Evolutionary conservation across 2,113 vertebrate genomes (phyloP).

Genomic region (Atherinomorus stipes): DNA sequence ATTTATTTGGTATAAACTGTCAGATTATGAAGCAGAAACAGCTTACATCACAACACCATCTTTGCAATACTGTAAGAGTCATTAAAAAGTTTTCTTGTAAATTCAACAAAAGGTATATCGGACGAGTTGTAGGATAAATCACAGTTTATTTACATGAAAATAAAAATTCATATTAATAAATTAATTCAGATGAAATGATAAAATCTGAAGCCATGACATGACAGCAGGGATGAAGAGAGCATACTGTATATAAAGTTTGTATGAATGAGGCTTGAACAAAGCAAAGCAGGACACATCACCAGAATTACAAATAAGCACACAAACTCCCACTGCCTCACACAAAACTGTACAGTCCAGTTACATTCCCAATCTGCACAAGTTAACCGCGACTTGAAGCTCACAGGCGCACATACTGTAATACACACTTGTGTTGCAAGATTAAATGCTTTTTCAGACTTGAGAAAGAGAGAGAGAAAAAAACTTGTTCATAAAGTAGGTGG

Average conservation of each 20-base stretch:
- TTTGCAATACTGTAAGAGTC: conserved; percentile 31
- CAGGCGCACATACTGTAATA: neutral
- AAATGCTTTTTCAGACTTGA: conserved; percentile 30
- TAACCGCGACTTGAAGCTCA: conserved; percentile 19
- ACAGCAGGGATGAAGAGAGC: conserved; percentile 28
- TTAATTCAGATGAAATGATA: conserved; percentile 50
- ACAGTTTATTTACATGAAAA: conserved; percentile 42
- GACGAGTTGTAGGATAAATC: conserved; percentile 41
- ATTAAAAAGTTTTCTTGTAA: conserved; percentile 58
- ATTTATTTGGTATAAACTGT: conserved; percentile 69
- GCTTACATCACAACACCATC: conserved; percentile 46
- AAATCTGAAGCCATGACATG: conserved; percentile 26
- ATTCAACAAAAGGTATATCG: conserved; percentile 63
- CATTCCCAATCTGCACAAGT: neutral
- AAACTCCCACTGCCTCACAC: conserved; percentile 24
- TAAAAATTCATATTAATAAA: conserved; percentile 62
- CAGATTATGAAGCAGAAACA: conserved; percentile 21
- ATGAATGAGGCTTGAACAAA: conserved; percentile 26
- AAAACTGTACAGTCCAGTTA: conserved; percentile 15
- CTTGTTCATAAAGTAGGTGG: neutral
- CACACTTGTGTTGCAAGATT: neutral
- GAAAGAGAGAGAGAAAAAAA: neutral
- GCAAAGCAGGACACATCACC: conserved; percentile 37
- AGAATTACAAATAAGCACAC: conserved; percentile 33
- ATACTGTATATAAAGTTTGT: conserved; percentile 13